Percentiles rank a stretch among this genome's conserved stretches.
These are phyloP conservation scores for Chlamydotis undulata DNA, from an alignment of 2,113 vertebrate genomes.

Conservation along the genomic window DNA sequence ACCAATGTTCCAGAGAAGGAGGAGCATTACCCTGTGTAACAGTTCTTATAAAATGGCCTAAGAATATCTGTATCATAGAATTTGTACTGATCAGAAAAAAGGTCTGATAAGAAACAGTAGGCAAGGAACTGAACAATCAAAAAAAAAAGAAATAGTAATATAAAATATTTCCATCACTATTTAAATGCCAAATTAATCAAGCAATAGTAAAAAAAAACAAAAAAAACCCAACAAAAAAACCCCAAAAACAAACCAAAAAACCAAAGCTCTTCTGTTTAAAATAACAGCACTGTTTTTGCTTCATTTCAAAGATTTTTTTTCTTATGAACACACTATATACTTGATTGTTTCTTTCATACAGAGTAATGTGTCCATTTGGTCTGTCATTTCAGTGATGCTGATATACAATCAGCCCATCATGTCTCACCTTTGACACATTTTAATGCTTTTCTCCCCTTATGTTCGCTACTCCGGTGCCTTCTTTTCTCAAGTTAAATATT, in stretches of 20 bases:
- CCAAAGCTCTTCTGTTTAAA: conserved; percentile 78
- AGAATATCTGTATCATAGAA: conserved; percentile 75
- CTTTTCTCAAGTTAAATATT: conserved; percentile 85
- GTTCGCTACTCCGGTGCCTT: conserved; percentile 69
- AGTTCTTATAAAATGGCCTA: conserved; percentile 75
- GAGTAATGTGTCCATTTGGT: conserved; percentile 85
- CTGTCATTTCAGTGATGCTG: conserved; percentile 77
- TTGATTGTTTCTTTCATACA: conserved; percentile 78
- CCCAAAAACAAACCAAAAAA: conserved; percentile 28
- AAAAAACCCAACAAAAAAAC: background rate
- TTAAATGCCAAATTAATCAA: conserved; percentile 83
- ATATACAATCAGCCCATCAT: conserved; percentile 45
- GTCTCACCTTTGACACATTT: conserved; percentile 56
- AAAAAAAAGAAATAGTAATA: conserved; percentile 73
- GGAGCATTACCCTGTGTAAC: conserved; percentile 73
- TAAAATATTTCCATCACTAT: conserved; percentile 81
- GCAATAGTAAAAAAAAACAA: conserved; percentile 75
- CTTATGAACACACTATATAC: conserved; percentile 85
- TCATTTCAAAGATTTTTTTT: conserved; percentile 76
- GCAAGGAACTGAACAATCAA: conserved; percentile 78
- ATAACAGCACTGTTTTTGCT: conserved; percentile 77
- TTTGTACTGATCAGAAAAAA: conserved; percentile 64
- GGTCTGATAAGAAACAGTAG: conserved; percentile 71
- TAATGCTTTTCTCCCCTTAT: conserved; percentile 65
- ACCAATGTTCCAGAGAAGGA: conserved; percentile 79